Percentiles rank a stretch among this genome's conserved stretches.
Conservation (phyloP, 2,797 vertebrate species). For the Podarcis siculus region DNA sequence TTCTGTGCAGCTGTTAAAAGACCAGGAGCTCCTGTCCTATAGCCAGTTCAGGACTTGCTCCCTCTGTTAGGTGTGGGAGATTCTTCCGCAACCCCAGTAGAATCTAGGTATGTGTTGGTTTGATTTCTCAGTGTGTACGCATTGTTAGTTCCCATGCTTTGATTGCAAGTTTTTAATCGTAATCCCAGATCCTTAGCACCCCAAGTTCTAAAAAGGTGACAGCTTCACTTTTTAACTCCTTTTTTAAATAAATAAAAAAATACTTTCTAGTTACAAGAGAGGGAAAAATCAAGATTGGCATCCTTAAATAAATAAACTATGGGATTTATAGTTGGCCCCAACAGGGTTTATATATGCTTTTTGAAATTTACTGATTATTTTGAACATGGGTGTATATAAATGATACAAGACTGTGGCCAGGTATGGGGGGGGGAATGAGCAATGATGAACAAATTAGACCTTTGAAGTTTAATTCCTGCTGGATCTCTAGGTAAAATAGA, state of each 20-base stretch:
- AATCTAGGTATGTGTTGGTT: background rate
- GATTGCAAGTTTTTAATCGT: background rate
- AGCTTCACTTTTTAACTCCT: background rate
- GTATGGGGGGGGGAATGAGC: no score
- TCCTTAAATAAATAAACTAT: background rate
- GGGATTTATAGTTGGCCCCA: no score
- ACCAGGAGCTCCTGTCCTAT: background rate
- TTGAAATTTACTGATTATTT: background rate
- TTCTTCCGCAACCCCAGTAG: background rate
- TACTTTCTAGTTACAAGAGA: background rate
- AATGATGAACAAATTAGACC: no score
- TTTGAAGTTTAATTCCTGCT: background rate
- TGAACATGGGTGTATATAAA: background rate
- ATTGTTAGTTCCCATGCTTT: background rate
- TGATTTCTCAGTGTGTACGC: background rate
- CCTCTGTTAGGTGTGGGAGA: background rate
- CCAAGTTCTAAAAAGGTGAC: background rate
- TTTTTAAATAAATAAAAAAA: background rate
- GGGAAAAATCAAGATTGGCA: background rate
- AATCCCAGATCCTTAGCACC: background rate
- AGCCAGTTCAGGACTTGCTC: background rate
- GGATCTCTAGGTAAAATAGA: background rate
- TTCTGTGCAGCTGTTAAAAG: background rate
- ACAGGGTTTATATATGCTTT: background rate
- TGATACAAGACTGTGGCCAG: background rate